phyloP scores from a whole-genome alignment of 2,888 invertebrate genomes.

The Netelia melanura region DNA sequence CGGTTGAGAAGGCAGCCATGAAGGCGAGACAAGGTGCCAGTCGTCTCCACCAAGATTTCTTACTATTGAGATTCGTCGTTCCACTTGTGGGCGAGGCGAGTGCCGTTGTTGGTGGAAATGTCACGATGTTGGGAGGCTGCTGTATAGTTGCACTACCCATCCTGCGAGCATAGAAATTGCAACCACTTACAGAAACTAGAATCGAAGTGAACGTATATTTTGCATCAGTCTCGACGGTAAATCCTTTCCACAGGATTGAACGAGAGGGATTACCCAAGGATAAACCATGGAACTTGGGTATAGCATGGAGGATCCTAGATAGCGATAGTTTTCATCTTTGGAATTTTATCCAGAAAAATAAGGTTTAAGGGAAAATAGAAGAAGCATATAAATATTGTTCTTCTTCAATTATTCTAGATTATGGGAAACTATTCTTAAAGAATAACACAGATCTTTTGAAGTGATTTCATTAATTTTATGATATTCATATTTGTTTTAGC shows the following conservation, averaged over 20 bases:
- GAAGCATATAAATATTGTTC: too few relatives aligned
- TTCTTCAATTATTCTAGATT: too few relatives aligned
- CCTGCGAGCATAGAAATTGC: constrained; percentile 71
- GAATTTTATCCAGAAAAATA: too few relatives aligned
- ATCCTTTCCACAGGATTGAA: constrained; percentile 47
- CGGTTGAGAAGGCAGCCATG: constrained; percentile 92
- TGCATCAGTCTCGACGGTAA: not conserved
- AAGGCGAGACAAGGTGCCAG: constrained; percentile 90
- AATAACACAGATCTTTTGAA: too few relatives aligned
- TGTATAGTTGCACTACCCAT: constrained; percentile 75
- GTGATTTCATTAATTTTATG: too few relatives aligned
- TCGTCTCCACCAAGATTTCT: constrained; percentile 83
- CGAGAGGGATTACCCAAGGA: constrained; percentile 34
- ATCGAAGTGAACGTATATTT: not conserved
- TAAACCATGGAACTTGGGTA: not conserved
- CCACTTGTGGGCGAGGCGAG: constrained; percentile 54
- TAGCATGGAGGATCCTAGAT: not conserved
- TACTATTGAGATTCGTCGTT: constrained; percentile 70
- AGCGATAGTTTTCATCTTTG: not conserved
- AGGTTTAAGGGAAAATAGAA: too few relatives aligned
- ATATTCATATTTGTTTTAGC: too few relatives aligned
- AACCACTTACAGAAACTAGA: not conserved
- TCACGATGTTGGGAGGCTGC: constrained; percentile 66
- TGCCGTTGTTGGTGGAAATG: constrained; percentile 69
- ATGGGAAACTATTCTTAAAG: too few relatives aligned